Evolutionary conservation across 2,113 vertebrate species (phyloP), one percentile per base, ranked within the genome.

Genomic region (Chaetops frenatus): DNA sequence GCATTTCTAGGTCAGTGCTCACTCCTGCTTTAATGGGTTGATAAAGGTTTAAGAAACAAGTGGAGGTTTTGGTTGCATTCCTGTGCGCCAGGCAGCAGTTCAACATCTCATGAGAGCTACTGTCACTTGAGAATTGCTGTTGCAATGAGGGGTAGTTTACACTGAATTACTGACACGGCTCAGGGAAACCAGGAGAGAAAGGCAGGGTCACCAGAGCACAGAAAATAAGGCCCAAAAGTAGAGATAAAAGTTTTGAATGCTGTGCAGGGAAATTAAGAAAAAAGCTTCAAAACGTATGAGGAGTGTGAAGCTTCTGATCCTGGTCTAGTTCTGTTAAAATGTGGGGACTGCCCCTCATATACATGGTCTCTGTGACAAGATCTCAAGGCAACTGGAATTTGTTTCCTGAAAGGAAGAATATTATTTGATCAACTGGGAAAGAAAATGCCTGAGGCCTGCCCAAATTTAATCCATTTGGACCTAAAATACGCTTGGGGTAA

Each of bases 1-100:
- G 0, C 60, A 73, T 96, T 96, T 97, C 95, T 94, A 94, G 93
- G 90, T 96, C 95, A 96, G 79, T 58, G 90, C 85, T 88, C 90
- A 64, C 71, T 92, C 82, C 70, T 47, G 42, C 44, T 73, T 82
- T n/a, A 96, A 73, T 27, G 35, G 64, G 47, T 58, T 88, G 61
- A 57, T n/a, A 57, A 77, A 91, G 66, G 51, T 64, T 81, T 80
- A 86, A 71, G 81, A 64, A 72, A 80, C 57, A 66, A 76, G 22
- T 4, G 54, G 62, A 70, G 45, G 28, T 82, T 62, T 84, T 56
- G 36, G 31, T 67, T 76, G 70, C 66, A 62, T 51, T 60, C 42
- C 64, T 44, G 35, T 6, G 35, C 73, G 62, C 48, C 47, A 74
- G 65, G 35, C 60, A 56, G 35, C 42, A 84, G 54, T 56, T 82